Evolutionary conservation across 2,888 invertebrate genomes (phyloP).

Genomic region (Lepetodrilus schrolli): DNA sequence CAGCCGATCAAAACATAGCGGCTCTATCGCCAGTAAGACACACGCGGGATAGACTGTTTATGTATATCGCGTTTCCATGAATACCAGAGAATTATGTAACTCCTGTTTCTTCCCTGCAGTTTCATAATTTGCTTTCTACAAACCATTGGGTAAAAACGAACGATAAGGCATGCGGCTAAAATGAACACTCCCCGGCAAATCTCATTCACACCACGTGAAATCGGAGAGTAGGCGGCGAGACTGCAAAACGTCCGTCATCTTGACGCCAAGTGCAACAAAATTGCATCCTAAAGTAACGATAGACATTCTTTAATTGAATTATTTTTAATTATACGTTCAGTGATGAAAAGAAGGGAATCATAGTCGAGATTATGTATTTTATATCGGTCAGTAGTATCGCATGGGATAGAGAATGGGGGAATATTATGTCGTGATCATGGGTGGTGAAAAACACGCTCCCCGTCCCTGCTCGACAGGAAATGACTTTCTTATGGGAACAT

Average conservation of each 20-base stretch:
- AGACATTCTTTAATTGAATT: constrained; percentile 22
- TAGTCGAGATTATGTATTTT: neutral
- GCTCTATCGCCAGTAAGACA: neutral
- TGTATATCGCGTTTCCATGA: neutral
- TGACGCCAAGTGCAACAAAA: constrained; percentile 19
- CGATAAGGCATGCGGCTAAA: neutral
- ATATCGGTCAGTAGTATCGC: neutral
- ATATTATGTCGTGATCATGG: neutral
- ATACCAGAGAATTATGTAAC: neutral
- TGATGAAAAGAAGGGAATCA: neutral
- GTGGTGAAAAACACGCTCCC: neutral
- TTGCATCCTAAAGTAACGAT: constrained; percentile 7
- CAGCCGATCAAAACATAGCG: neutral
- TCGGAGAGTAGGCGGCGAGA: neutral
- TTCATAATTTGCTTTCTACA: constrained; percentile 16
- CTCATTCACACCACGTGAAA: constrained; percentile 20
- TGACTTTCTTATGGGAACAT: constrained; percentile 10
- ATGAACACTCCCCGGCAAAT: constrained; percentile 13
- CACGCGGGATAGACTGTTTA: neutral
- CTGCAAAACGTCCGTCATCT: neutral
- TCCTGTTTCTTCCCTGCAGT: neutral
- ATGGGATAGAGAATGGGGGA: neutral
- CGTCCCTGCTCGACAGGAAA: neutral
- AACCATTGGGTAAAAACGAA: neutral
- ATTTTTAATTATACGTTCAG: neutral